Evolutionary conservation across 1,140 invertebrate species (phyloP).

Genomic region (Pogonomyrmex barbatus): DNA sequence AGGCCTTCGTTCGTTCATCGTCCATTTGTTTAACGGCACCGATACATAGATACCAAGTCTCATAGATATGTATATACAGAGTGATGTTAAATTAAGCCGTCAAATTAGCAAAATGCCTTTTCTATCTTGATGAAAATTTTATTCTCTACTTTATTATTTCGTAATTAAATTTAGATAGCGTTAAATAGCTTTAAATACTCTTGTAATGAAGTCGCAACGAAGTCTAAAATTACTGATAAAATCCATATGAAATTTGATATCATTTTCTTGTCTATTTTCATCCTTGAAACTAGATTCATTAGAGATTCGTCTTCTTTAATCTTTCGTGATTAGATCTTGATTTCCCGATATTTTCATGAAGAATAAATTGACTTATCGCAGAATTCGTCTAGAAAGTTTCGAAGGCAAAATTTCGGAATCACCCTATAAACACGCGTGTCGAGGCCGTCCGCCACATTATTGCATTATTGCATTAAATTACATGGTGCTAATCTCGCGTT

Average conservation of each 20-base stretch:
- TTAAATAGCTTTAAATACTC: not conserved
- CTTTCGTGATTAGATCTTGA: not conserved
- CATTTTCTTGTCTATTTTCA: constrained; percentile 2
- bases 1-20: constrained; percentile 52
- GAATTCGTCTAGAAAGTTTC: not conserved
- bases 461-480: constrained; percentile 68
- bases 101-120: no score
- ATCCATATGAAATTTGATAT: not conserved
- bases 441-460: constrained; percentile 39
- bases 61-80: not conserved
- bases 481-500: constrained; percentile 67
- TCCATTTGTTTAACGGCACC: constrained; percentile 73
- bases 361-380: not conserved
- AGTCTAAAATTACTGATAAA: not conserved
- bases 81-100: not conserved
- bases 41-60: constrained; percentile 45
- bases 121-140: not conserved
- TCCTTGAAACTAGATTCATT: not conserved
- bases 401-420: not conserved
- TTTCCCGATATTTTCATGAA: not conserved
- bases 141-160: not conserved
- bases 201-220: not conserved
- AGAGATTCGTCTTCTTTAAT: not conserved
- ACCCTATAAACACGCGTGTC: constrained; percentile 16
- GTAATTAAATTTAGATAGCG: not conserved